phyloP scores from a whole-genome alignment of 2,888 invertebrate genomes.

The Copidosoma aretas region DNA sequence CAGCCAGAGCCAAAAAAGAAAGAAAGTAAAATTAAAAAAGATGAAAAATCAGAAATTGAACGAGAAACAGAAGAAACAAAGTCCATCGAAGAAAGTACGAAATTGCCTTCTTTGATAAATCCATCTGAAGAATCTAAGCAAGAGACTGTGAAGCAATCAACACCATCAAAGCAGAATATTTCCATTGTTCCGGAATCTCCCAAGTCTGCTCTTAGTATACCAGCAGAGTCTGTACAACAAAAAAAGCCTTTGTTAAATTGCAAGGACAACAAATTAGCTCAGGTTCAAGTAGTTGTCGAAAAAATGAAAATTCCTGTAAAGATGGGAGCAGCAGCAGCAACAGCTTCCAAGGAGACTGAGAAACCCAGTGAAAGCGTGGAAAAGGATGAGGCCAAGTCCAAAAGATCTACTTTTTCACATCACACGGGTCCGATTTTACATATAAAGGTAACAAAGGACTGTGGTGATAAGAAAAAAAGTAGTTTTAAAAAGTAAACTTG shows the following conservation, averaged over 20 bases:
- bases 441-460: constrained; percentile 58
- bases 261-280: constrained; percentile 11
- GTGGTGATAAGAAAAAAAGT: constrained; percentile 24
- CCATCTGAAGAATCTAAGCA: constrained; percentile 3
- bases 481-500: not conserved
- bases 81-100: not conserved
- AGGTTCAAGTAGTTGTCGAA: constrained; percentile 34
- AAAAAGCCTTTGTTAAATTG: constrained; percentile 14
- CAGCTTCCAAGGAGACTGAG: constrained; percentile 16
- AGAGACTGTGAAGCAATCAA: not conserved
- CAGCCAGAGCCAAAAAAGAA: constrained; percentile 17
- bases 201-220: not conserved
- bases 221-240: constrained; percentile 9
- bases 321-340: not conserved
- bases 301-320: constrained; percentile 31
- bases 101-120: too few species aligned
- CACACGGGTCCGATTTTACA: constrained; percentile 61
- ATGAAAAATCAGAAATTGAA: not conserved
- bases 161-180: not conserved
- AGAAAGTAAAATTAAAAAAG: constrained; percentile 23
- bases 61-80: constrained; percentile 1
- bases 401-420: constrained; percentile 52
- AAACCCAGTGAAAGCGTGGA: constrained; percentile 24
- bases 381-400: constrained; percentile 22
- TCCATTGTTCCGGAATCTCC: not conserved